Evolutionary conservation across 1,140 invertebrate genomes (phyloP), one percentile per base, ranked within the genome.

Genomic region (Drosophila pachea): DNA sequence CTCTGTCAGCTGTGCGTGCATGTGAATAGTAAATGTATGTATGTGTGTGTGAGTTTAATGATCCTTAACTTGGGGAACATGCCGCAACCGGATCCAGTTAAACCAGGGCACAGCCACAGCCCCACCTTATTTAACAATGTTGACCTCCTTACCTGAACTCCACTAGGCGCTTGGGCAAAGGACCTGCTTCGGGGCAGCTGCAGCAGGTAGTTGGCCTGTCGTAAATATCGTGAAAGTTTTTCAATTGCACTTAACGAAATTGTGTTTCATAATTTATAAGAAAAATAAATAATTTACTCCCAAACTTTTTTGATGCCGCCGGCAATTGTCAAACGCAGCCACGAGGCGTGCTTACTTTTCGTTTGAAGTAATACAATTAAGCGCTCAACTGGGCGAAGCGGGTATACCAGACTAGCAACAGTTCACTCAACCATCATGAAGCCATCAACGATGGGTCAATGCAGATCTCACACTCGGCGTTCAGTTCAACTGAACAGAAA

Each of bases 1-100:
- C 48, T 72, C 35, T 62, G 61, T 65, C 73, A 73, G 60, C 50
- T 68, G 36, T 61, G 50, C 45, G 50, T 54, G 48, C 62, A 32
- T 4, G 4, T 33, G 29, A 2, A n/a, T 12, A 11, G 36, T 68
- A 40, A 22, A 22, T 59, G 48, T 33, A 31, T 49, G 12, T 47
- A 42, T 69, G 38, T 48, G 43, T 54, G 53, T 56, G 31, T 59
- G 42, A 81, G 81, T 84, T 86, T 84, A 84, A 84, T 84, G 81
- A 86, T 84, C 81, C 81, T 81, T 84, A 82, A 86, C 81, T 76
- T 42, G 36, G 4, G 16, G 9, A 33, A 32, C 43, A 56, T 50
- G 56, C 29, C 29, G 69, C 81, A 86, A 76, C 73, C 76, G 76
- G 79, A 86, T 83, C 68, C 68, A 68, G 5, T 74, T 72, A 32